These are phyloP conservation scores for Brassicogethes aeneus DNA, from an alignment of 2,888 invertebrate species.

Conservation along the genomic window DNA sequence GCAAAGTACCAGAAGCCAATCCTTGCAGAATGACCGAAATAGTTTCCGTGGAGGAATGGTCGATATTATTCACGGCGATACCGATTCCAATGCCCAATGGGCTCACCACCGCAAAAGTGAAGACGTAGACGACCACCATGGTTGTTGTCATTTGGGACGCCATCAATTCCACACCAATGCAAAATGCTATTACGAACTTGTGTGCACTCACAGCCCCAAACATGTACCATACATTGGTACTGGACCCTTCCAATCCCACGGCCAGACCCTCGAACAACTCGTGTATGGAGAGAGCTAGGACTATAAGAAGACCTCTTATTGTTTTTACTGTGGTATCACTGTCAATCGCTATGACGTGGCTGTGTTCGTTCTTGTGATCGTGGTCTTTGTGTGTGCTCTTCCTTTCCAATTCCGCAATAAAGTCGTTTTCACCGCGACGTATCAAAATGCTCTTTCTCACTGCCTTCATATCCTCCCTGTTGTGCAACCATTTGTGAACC, in stretches of 20 bases:
- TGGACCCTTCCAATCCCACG: conserved; percentile 63
- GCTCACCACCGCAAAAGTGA: conserved; percentile 70
- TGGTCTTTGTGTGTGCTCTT: conserved; percentile 9
- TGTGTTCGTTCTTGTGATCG: conserved; percentile 22
- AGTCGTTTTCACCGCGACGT: conserved; percentile 24
- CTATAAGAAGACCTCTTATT: conserved; percentile 67
- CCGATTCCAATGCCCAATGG: conserved; percentile 74
- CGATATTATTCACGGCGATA: conserved; percentile 52
- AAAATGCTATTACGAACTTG: conserved; percentile 80
- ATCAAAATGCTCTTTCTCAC: conserved; percentile 33
- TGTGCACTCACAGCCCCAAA: conserved; percentile 77
- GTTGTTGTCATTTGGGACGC: conserved; percentile 57
- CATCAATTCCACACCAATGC: conserved; percentile 76
- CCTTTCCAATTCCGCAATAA: neutral
- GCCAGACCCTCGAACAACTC: conserved; percentile 81
- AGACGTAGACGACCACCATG: conserved; percentile 57
- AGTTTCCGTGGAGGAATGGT: conserved; percentile 50
- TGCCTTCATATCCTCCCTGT: conserved; percentile 18
- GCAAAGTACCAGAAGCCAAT: conserved; percentile 82
- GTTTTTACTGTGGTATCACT: conserved; percentile 30
- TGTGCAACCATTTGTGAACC: conserved; percentile 60
- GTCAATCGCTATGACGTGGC: conserved; percentile 23
- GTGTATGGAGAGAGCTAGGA: conserved; percentile 76
- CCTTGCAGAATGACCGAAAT: conserved; percentile 67
- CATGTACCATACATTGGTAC: conserved; percentile 63